Conservation (phyloP, 2,113 vertebrate species). For the Mixornis gularis region DNA sequence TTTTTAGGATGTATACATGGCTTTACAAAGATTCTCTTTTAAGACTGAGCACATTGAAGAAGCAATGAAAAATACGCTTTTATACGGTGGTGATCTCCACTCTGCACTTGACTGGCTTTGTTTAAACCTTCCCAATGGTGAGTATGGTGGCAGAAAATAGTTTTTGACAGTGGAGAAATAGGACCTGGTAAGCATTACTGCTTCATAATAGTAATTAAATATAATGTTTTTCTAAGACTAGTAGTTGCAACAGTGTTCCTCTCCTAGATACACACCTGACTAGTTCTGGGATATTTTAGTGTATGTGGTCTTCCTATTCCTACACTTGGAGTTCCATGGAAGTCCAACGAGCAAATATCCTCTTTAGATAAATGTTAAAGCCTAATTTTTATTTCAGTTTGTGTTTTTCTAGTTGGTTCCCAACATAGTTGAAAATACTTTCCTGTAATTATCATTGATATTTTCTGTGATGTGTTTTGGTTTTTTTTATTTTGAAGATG, state of each 20-base stretch:
- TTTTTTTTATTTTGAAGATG: constrained; percentile 71
- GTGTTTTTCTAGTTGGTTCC: not conserved
- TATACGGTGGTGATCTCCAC: constrained; percentile 93
- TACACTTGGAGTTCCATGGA: not conserved
- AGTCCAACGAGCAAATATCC: not conserved
- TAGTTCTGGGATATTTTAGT: not conserved
- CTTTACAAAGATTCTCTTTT: constrained; percentile 89
- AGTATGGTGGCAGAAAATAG: not conserved
- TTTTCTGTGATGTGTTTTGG: not conserved
- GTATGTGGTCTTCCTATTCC: not conserved
- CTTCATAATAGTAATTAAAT: not conserved
- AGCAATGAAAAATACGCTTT: constrained; percentile 92
- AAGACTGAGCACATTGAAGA: constrained; percentile 94
- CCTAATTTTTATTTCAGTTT: not conserved
- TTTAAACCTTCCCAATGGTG: constrained; percentile 92
- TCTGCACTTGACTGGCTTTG: constrained; percentile 98
- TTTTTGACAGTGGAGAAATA: not conserved
- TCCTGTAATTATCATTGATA: not conserved
- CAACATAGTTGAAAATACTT: not conserved
- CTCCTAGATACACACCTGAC: not conserved
- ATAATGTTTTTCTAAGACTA: fast-evolving
- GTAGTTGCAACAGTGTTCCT: not conserved
- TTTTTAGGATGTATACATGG: constrained; percentile 89
- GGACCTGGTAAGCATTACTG: not conserved
- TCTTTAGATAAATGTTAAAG: not conserved